Evolutionary conservation across 2,113 vertebrate genomes (phyloP).

Genomic region (Ageneiosus marmoratus): DNA sequence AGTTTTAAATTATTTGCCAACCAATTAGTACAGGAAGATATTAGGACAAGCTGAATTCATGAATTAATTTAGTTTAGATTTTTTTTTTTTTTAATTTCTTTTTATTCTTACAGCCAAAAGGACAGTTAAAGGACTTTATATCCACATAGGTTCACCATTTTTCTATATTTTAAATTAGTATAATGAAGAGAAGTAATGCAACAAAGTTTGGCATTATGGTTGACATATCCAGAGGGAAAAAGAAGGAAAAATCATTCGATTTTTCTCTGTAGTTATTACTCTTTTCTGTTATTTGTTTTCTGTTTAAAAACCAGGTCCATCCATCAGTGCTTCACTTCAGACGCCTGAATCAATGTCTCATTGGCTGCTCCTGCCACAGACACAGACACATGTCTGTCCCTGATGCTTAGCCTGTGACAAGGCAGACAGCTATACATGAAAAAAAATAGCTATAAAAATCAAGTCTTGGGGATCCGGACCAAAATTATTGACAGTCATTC

Average conservation of each 20-base stretch:
- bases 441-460: slow-evolving; percentile 63
- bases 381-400: slow-evolving; percentile 67
- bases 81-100: too few species aligned
- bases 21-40: slow-evolving; percentile 2
- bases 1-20: slow-evolving; percentile 1
- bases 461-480: slow-evolving; percentile 58
- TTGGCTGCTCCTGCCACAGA: slow-evolving; percentile 65
- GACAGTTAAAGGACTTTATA: too few species aligned
- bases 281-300: slow-evolving; percentile 40
- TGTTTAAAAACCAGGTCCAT: slow-evolving; percentile 59
- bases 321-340: slow-evolving; percentile 66
- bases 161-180: neutral
- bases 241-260: slow-evolving; percentile 3
- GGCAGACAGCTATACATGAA: slow-evolving; percentile 64
- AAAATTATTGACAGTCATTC: slow-evolving; percentile 70
- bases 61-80: slow-evolving; percentile 28
- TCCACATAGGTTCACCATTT: neutral
- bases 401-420: neutral
- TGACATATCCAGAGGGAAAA: neutral
- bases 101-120: neutral
- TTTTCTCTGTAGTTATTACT: slow-evolving; percentile 52
- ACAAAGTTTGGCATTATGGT: neutral
- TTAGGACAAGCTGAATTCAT: neutral
- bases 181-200: neutral
- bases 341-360: slow-evolving; percentile 70